Evolutionary conservation across 2,888 invertebrate species (phyloP), one percentile per base, ranked within the genome.

Genomic region (Nymphalis c-album): DNA sequence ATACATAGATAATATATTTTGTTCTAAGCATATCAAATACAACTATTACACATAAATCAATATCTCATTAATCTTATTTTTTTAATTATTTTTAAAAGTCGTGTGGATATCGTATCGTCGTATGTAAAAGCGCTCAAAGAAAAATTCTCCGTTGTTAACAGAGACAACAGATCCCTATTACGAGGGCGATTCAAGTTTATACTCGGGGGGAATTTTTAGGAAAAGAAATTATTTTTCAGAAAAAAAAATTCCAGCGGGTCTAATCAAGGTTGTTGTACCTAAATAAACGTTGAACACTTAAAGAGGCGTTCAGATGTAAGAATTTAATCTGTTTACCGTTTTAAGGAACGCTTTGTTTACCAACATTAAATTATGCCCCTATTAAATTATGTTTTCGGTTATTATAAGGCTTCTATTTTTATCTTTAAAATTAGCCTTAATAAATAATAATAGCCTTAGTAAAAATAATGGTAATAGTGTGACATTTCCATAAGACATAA

Each of bases 101-200:
- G 53, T 65, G n/a, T 60, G 55, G 17, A 4, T 18, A 46, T 60
- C 66, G 64, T 48, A 35, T 69, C 50, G 69, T 53, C n/a, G 3
- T 16, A 7, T 62, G 5, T 67, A 71, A 69, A 46, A 10, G 40
- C 40, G 8, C 13, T 55, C 57, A 63, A 64, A 68, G 68, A 69
- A 67, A 69, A 55, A 67, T 66, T 64, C 71, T 48, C 45, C 48
- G 63, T 60, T 70, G 71, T 71, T 74, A 75, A 75, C 72, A 74
- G 61, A 73, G 76, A 75, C 74, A 75, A 75, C 74, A 71, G 70
- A 72, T 69, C 68, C 70, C 72, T 72, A 74, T 76, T 73, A 75
- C 71, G 72, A 64, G 62, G 64, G 69, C 64, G 66, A 72, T 72
- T 68, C 69, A 73, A 74, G 70, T 73, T 74, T 73, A 67, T 72